Percentiles rank a stretch among this genome's conserved stretches.
phyloP scores from a whole-genome alignment of 1,140 invertebrate genomes.

The Bombus waltoni region DNA sequence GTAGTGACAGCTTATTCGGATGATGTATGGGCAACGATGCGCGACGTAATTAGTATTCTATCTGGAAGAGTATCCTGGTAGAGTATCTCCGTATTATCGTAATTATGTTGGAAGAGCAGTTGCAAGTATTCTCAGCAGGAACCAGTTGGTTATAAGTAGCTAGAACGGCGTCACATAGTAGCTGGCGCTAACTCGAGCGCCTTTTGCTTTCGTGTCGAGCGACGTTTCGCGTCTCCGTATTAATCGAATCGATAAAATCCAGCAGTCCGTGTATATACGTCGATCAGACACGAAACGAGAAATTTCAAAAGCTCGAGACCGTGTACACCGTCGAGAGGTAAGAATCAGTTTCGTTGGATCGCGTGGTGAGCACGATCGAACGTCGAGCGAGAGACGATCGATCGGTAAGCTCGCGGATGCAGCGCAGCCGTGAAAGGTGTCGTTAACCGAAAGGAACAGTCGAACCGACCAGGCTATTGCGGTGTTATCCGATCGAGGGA shows the following conservation, averaged over 20 bases:
- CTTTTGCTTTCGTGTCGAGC: neutral
- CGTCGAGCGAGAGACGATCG: too few relatives aligned
- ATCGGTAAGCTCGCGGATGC: too few relatives aligned
- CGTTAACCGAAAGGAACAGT: conserved; percentile 13
- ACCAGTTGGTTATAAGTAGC: conserved; percentile 18
- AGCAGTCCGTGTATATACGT: too few relatives aligned
- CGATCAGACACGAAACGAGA: neutral
- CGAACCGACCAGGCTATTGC: neutral
- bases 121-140: neutral
- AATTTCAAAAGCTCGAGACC: neutral
- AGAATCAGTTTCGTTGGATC: neutral
- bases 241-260: conserved; percentile 18
- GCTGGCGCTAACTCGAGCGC: neutral
- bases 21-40: conserved; percentile 31
- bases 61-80: neutral
- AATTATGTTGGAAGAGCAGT: conserved; percentile 27
- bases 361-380: too few relatives aligned
- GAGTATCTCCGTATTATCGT: conserved; percentile 47
- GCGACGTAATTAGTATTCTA: conserved; percentile 38
- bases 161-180: neutral
- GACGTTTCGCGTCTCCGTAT: neutral
- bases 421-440: conserved; percentile 5
- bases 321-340: neutral
- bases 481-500: conserved; percentile 5
- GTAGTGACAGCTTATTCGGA: conserved; percentile 37